These are phyloP conservation scores for Drosophila planitibia DNA, from an alignment of 2,888 invertebrate genomes.

Conservation along the genomic window DNA sequence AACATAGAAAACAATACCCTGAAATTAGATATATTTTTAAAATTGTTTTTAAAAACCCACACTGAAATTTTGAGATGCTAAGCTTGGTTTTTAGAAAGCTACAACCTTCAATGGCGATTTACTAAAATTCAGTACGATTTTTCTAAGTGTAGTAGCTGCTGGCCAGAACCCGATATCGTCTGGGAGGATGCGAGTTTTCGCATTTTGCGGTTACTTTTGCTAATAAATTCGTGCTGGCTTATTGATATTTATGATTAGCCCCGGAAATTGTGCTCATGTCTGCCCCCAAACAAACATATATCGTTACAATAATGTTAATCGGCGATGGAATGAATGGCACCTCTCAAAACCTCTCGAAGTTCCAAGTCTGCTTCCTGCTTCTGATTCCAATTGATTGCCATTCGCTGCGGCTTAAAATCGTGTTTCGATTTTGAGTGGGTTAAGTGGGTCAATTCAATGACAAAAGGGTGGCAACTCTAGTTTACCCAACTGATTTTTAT, in stretches of 20 bases:
- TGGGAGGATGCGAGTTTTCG: conserved; percentile 34
- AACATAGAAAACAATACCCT: not conserved
- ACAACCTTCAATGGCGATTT: not conserved
- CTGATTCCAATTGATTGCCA: conserved; percentile 54
- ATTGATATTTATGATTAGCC: conserved; percentile 79
- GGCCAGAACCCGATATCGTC: conserved; percentile 41
- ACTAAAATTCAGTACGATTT: not conserved
- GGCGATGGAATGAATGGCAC: conserved; percentile 16
- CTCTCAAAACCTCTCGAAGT: conserved; percentile 2
- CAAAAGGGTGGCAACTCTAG: conserved; percentile 31
- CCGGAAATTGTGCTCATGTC: conserved; percentile 67
- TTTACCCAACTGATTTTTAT: conserved; percentile 13
- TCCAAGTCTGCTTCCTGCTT: conserved; percentile 6
- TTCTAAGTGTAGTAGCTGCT: conserved; percentile 14
- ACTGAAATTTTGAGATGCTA: not conserved
- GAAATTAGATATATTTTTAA: not conserved
- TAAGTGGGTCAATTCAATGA: conserved; percentile 51
- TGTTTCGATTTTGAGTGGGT: conserved; percentile 6
- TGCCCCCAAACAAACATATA: conserved; percentile 46
- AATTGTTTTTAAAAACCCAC: not conserved
- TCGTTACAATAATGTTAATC: conserved; percentile 58
- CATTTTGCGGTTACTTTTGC: conserved; percentile 70
- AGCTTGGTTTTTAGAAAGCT: not conserved
- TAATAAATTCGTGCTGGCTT: conserved; percentile 74
- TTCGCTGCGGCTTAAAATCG: conserved; percentile 30